Evolutionary conservation across 2,113 vertebrate species (phyloP).

Genomic region (Zosterops lateralis): DNA sequence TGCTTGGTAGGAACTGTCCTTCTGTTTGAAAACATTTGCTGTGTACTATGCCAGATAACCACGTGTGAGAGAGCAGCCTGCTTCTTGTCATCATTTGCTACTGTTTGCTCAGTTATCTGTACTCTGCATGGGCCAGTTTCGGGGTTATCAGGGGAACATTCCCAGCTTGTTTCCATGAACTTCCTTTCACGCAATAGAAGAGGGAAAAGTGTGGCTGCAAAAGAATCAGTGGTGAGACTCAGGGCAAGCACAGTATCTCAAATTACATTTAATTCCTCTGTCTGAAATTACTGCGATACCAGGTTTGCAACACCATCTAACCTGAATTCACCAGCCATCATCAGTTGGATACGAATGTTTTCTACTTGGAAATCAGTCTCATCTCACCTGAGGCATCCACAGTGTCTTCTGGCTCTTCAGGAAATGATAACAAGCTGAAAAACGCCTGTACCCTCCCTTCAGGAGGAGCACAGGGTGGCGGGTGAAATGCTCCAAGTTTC

Average conservation of each 20-base stretch:
- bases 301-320: background rate
- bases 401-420: conserved; percentile 78
- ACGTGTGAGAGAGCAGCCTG: background rate
- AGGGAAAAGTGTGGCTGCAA: background rate
- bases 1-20: background rate
- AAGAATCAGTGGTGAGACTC: background rate
- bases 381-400: conserved; percentile 82
- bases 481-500: conserved; percentile 56
- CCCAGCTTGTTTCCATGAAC: background rate
- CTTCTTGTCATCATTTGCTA: background rate
- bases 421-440: conserved; percentile 79
- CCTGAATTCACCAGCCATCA: background rate
- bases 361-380: background rate
- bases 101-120: conserved; percentile 21
- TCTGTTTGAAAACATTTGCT: background rate
- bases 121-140: background rate
- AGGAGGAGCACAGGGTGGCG: conserved; percentile 71
- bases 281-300: background rate
- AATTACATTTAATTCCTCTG: background rate
- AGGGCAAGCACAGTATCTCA: background rate
- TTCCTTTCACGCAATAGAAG: background rate
- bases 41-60: background rate
- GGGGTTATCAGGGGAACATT: background rate
- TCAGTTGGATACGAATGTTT: background rate
- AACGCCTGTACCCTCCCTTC: conserved; percentile 78